A percentile compares a stretch with the other conserved stretches of the same genome.
Evolutionary conservation across 2,113 vertebrate species (phyloP).

Genomic region (Pollimyrus isidori): DNA sequence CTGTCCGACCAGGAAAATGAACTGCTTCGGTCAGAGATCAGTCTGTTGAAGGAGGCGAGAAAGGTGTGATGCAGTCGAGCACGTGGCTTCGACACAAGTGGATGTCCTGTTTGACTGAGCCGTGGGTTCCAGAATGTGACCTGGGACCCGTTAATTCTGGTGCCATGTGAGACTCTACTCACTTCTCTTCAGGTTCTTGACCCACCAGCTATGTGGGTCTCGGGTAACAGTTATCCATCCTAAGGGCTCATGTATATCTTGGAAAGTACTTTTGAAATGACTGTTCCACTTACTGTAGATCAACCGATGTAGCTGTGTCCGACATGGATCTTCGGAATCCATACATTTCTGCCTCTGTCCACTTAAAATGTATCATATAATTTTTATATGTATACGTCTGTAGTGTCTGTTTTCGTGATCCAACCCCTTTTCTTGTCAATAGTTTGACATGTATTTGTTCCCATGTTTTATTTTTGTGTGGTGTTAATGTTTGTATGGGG

Average conservation of each 20-base stretch:
- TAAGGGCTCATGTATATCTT: neutral
- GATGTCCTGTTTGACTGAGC: neutral
- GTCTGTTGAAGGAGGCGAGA: constrained; percentile 52
- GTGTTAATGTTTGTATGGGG: neutral
- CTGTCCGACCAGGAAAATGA: constrained; percentile 65
- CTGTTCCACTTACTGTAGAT: neutral
- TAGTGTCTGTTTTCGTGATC: neutral
- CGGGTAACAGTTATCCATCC: neutral
- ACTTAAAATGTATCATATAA: neutral
- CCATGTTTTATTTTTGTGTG: neutral
- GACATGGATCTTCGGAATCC: neutral
- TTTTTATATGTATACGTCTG: neutral
- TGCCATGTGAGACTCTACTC: neutral
- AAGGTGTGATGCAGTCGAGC: neutral
- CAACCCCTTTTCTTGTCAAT: neutral
- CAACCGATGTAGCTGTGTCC: neutral
- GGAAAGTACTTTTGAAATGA: neutral
- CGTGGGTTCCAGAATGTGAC: neutral
- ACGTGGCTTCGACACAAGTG: neutral
- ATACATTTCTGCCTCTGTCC: neutral
- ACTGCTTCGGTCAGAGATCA: constrained; percentile 67
- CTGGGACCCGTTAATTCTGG: neutral
- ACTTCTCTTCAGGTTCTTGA: neutral
- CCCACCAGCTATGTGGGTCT: neutral
- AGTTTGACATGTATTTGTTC: neutral